phyloP scores from a whole-genome alignment of 1,140 invertebrate species.

The Lepidotrigona ventralis region DNA sequence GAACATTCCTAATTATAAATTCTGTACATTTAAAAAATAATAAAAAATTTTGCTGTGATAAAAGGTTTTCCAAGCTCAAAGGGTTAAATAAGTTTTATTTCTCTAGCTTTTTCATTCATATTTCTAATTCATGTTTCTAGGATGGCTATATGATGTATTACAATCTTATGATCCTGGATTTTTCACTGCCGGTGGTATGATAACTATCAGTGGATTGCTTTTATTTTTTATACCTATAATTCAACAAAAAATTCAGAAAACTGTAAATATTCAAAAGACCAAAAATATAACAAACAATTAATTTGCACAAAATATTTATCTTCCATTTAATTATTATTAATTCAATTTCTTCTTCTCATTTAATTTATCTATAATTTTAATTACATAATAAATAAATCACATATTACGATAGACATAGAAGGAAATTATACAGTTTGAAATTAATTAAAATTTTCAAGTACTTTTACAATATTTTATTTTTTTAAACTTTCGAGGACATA shows the following conservation, averaged over 20 bases:
- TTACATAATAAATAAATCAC: not conserved
- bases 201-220: slow-evolving; percentile 92
- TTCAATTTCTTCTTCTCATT: not conserved
- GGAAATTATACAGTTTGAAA: too few species aligned
- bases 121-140: slow-evolving; percentile 78
- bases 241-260: slow-evolving; percentile 77
- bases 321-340: not conserved
- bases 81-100: not conserved
- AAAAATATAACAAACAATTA: slow-evolving; percentile 32
- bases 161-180: slow-evolving; percentile 92
- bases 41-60: too few species aligned
- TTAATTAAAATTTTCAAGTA: not conserved
- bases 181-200: slow-evolving; percentile 89
- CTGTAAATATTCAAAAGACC: slow-evolving; percentile 16
- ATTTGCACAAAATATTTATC: not conserved
- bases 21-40: too few species aligned
- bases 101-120: not conserved
- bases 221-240: slow-evolving; percentile 92
- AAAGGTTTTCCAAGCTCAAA: too few species aligned
- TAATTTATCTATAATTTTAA: not conserved
- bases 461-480: not conserved
- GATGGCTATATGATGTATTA: slow-evolving; percentile 88
- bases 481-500: not conserved
- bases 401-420: not conserved
- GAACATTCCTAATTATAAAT: too few species aligned